Conservation (phyloP, 2,888 invertebrate species). For the Meteorus colon region DNA sequence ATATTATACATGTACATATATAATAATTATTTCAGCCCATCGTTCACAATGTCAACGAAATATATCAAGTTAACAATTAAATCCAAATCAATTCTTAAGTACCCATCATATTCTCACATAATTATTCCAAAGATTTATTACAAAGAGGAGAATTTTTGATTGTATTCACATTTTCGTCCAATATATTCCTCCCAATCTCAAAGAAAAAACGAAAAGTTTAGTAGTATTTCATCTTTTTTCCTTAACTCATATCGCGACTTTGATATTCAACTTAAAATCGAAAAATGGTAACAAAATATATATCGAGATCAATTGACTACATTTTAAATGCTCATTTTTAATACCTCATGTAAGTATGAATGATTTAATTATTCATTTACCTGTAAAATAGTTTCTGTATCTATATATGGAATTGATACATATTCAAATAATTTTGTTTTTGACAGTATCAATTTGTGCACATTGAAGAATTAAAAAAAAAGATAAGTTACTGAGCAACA, state of each 20-base stretch:
- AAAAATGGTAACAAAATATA: background rate
- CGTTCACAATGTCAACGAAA: too few species aligned
- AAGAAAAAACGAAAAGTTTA: too few species aligned
- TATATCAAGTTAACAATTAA: too few species aligned
- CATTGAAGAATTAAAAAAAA: background rate
- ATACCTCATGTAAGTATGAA: background rate
- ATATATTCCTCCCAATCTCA: too few species aligned
- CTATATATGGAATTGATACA: background rate
- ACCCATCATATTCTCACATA: too few species aligned
- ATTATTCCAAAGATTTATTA: too few species aligned
- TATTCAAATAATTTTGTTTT: background rate
- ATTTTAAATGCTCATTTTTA: conserved; percentile 15
- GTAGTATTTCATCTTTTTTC: background rate
- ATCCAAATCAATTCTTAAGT: too few species aligned
- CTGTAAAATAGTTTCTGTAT: background rate
- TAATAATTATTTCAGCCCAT: background rate
- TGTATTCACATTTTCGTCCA: too few species aligned
- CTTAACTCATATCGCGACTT: background rate
- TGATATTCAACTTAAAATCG: background rate
- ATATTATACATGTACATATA: background rate
- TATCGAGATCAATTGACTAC: background rate
- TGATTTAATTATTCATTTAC: background rate
- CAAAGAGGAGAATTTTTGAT: too few species aligned
- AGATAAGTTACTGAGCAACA: background rate
- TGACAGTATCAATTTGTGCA: background rate